These are phyloP conservation scores for Panagrolaimus sp. DNA, from an alignment of 1,140 invertebrate species.

Conservation along the genomic window DNA sequence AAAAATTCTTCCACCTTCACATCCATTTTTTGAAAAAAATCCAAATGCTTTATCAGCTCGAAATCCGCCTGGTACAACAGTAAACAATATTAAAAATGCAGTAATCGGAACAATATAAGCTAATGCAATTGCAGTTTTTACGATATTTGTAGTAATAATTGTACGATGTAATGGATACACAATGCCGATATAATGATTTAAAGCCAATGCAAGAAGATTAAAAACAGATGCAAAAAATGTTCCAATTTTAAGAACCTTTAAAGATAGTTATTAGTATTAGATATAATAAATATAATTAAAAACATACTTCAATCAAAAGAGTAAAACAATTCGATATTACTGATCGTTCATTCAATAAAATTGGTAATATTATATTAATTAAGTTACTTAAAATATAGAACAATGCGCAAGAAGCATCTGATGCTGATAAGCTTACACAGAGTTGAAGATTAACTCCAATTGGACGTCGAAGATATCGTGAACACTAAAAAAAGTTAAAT, in stretches of 20 bases:
- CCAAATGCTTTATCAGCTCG: constrained; percentile 39
- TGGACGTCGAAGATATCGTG: constrained; percentile 41
- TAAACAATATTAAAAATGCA: constrained; percentile 25
- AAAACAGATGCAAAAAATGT: constrained; percentile 50
- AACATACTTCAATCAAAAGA: constrained; percentile 38
- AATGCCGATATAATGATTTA: constrained; percentile 49
- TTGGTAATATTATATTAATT: constrained; percentile 44
- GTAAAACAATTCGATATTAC: constrained; percentile 46
- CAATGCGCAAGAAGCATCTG: constrained; percentile 42
- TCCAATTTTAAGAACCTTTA: constrained; percentile 44
- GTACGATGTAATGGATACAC: constrained; percentile 38
- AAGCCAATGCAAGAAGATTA: constrained; percentile 38
- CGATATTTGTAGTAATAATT: constrained; percentile 26
- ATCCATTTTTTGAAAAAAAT: constrained; percentile 42
- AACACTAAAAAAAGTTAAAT: constrained; percentile 50
- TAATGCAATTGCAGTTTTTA: constrained; percentile 31
- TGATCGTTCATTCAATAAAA: constrained; percentile 6
- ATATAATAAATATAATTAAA: neutral
- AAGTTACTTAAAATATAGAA: constrained; percentile 46
- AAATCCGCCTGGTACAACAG: constrained; percentile 36
- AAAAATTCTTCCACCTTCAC: constrained; percentile 32
- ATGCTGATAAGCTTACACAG: constrained; percentile 46
- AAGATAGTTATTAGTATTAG: neutral
- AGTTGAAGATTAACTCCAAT: constrained; percentile 43
- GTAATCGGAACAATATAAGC: constrained; percentile 36